phyloP scores from a whole-genome alignment of 2,888 invertebrate species.

The Hydropsyche betteni region DNA sequence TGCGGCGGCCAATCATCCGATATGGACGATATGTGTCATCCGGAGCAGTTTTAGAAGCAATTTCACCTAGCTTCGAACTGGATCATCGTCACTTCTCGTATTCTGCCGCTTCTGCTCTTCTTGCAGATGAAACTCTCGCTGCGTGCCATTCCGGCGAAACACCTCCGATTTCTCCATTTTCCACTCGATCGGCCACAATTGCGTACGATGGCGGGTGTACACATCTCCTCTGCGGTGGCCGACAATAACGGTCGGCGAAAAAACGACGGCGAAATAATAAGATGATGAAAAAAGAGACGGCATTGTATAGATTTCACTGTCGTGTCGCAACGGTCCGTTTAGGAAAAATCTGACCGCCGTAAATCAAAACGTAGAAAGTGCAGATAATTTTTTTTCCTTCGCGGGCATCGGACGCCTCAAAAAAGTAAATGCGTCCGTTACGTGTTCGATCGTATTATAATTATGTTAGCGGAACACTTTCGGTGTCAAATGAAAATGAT shows the following conservation, averaged over 20 bases:
- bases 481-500: no score
- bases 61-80: constrained; percentile 36
- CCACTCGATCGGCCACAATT: constrained; percentile 50
- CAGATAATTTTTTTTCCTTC: background rate
- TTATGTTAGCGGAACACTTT: no score
- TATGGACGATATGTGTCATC: constrained; percentile 31
- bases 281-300: background rate
- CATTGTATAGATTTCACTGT: constrained; percentile 35
- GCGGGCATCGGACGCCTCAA: no score
- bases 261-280: background rate
- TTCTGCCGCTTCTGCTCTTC: constrained; percentile 20
- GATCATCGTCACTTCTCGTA: constrained; percentile 33
- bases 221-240: constrained; percentile 50
- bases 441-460: no score
- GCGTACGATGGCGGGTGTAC: constrained; percentile 46
- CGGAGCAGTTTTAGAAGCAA: constrained; percentile 34
- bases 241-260: constrained; percentile 27
- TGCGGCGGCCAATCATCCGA: constrained; percentile 22
- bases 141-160: constrained; percentile 43
- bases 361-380: constrained; percentile 27
- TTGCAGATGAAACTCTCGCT: constrained; percentile 25
- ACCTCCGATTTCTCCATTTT: constrained; percentile 51
- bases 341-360: constrained; percentile 25
- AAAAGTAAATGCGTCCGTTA: no score
- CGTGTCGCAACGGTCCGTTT: constrained; percentile 34